Conservation (phyloP, 2,797 vertebrate species). For the Champsocephalus esox region DNA sequence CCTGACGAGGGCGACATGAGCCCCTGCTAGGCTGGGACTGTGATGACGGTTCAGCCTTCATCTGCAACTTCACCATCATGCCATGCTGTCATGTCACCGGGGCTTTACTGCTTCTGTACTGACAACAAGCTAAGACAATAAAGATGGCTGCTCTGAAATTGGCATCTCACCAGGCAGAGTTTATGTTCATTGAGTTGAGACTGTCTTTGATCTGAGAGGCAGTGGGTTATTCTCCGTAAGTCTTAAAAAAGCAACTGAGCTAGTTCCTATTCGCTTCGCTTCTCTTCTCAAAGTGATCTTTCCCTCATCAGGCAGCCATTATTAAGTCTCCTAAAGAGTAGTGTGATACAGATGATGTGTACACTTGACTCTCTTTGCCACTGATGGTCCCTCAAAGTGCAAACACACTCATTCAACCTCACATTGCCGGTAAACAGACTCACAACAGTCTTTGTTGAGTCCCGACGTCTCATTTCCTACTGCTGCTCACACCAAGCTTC, state of each 20-base stretch:
- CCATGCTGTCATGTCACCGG: slow-evolving; percentile 17
- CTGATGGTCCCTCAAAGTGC: slow-evolving; percentile 27
- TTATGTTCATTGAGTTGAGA: not conserved
- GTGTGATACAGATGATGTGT: slow-evolving; percentile 74
- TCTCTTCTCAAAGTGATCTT: slow-evolving; percentile 36
- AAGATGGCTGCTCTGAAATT: slow-evolving; percentile 15
- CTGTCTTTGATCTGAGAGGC: not conserved
- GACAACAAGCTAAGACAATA: slow-evolving; percentile 4
- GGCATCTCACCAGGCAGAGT: not conserved
- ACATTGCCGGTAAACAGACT: slow-evolving; percentile 44
- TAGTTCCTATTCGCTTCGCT: not conserved
- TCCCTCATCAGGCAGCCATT: slow-evolving; percentile 64
- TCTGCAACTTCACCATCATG: slow-evolving; percentile 39
- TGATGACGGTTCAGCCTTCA: slow-evolving; percentile 30
- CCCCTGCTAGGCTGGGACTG: slow-evolving; percentile 46
- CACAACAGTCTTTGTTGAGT: slow-evolving; percentile 55
- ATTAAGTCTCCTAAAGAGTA: slow-evolving; percentile 63
- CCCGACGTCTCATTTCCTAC: slow-evolving; percentile 41
- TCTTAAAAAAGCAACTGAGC: not conserved
- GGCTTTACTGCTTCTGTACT: slow-evolving; percentile 23
- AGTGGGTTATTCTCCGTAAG: not conserved
- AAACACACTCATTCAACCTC: slow-evolving; percentile 44
- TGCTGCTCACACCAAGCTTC: slow-evolving; percentile 28
- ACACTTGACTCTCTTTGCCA: slow-evolving; percentile 43
- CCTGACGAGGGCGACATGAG: slow-evolving; percentile 74